Base-by-base conservation (phyloP, 2,888 invertebrate species). In the Microctonus hyperodae region DNA sequence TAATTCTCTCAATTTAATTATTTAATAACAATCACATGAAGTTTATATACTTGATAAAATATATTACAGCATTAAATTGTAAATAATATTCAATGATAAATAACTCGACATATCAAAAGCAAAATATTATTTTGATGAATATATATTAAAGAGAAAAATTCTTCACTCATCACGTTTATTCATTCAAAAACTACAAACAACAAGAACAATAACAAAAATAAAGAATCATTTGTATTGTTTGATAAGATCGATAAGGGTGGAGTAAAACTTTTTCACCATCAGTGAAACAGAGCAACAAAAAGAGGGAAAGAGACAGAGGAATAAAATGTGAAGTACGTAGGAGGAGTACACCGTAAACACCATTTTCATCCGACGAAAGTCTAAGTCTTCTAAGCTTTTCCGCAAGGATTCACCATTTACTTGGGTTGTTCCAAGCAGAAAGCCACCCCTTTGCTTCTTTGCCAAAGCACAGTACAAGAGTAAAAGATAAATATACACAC, bases 301-400 rank as follows among this genome's bases (percentile, higher is more conserved):
- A 20, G 16, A 33, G 31, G 22, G n/a, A 51, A 11, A 56, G 61
- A 64, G 69, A 62, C 67, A 64, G 58, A 58, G 44, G 63, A 64
- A 69, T 63, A 64, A 59, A 62, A 64, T 48, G 63, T 53, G 44
- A 58, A 64, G 64, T 67, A 58, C 64, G 64, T 67, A 44, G 68
- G 67, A 67, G 69, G 61, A 70, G 71, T 69, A 68, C 70, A 73
- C 75, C 76, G 76, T 78, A 77, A 79, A 80, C 75, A 77, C 74
- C 79, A 74, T 79, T 79, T 44, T 78, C 75, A 78, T 78, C 77
- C 73, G 67, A 72, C 70, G 75, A 76, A 75, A 78, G 78, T 78
- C 78, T 78, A 79, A 80, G 77, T 79, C 77, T 78, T 78, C 70
- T 77, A 78, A 80, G 81, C 79, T 81, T 78, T 79, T 79, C 78